Conservation (phyloP, 2,113 vertebrate genomes). For the Psammodynastes pulverulentus region DNA sequence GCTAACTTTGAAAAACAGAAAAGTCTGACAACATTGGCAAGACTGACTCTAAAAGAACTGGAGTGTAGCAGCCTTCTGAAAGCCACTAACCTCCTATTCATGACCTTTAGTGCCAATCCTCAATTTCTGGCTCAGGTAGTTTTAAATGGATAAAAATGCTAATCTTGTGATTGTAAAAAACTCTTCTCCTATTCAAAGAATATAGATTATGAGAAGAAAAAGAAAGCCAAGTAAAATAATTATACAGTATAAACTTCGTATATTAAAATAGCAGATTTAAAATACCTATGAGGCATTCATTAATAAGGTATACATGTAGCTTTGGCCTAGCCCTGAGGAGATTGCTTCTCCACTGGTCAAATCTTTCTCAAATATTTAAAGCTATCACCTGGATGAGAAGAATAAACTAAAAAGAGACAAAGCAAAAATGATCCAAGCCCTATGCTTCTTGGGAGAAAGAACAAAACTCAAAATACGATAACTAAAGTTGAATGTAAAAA, state of each 20-base stretch:
- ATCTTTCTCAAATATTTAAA: background rate
- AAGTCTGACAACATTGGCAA: conserved; percentile 34
- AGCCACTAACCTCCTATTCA: conserved; percentile 18
- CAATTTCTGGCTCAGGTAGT: background rate
- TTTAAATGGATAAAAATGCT: background rate
- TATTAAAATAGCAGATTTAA: background rate
- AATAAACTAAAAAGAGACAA: background rate
- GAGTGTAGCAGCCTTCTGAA: conserved; percentile 6
- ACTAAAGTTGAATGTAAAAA: background rate
- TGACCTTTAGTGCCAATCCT: conserved; percentile 28
- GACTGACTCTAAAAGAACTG: conserved; percentile 28
- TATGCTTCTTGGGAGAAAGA: background rate
- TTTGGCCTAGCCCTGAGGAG: background rate
- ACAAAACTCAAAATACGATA: background rate
- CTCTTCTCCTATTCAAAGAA: background rate
- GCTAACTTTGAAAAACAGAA: background rate
- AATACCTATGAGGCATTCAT: background rate
- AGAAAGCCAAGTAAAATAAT: background rate
- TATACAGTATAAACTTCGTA: background rate
- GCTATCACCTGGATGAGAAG: background rate
- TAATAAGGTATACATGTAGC: background rate
- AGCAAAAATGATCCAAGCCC: background rate
- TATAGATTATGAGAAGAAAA: background rate
- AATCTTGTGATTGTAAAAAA: background rate
- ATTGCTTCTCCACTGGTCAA: background rate